Evolutionary conservation across 2,113 vertebrate genomes (phyloP).

Genomic region (Uropsilus gracilis): DNA sequence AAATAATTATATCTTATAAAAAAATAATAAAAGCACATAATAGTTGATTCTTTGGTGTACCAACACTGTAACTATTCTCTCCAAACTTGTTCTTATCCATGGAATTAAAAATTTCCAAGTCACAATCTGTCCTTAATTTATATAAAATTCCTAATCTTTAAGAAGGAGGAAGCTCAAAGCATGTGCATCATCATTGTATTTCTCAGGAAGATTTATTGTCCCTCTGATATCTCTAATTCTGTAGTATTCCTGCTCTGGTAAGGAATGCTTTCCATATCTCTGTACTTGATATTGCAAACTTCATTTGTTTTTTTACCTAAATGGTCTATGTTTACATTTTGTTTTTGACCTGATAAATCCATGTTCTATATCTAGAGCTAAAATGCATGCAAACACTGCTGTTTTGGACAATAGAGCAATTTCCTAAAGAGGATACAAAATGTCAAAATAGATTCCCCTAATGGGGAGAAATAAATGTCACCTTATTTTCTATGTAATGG

Average conservation of each 20-base stretch:
- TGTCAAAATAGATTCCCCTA: neutral
- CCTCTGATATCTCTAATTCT: neutral
- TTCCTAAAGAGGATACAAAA: neutral
- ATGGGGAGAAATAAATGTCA: neutral
- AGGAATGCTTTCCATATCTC: neutral
- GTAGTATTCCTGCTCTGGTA: neutral
- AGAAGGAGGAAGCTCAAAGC: neutral
- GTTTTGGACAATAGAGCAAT: neutral
- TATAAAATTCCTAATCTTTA: neutral
- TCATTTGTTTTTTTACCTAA: neutral
- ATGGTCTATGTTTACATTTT: neutral
- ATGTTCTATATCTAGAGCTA: neutral
- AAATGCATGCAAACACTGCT: neutral
- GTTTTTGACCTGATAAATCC: neutral
- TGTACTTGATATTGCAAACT: neutral
- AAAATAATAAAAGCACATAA: neutral
- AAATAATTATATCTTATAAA: slow-evolving; percentile 4
- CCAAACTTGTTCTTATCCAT: neutral
- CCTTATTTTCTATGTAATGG: neutral
- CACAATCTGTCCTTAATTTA: neutral
- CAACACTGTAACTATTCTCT: neutral
- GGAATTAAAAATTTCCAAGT: neutral
- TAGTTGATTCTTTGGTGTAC: neutral
- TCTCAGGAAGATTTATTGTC: neutral
- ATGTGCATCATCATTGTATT: neutral